Evolutionary conservation across 2,797 vertebrate genomes (phyloP).

Genomic region (Sebastes steindachneri): DNA sequence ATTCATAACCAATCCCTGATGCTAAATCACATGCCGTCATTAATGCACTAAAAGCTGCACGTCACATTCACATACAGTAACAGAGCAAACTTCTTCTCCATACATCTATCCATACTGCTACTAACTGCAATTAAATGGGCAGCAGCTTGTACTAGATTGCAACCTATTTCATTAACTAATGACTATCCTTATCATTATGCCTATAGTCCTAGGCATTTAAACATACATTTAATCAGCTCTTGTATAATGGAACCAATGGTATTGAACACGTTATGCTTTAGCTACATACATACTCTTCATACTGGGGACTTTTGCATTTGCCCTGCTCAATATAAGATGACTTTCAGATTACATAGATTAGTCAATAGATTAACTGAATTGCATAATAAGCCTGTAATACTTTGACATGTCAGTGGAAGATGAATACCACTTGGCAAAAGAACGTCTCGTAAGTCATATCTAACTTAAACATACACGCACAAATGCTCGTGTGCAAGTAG

Average conservation of each 20-base stretch:
- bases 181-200: conserved; percentile 28
- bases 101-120: background rate
- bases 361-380: background rate
- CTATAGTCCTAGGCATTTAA: conserved; percentile 12
- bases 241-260: background rate
- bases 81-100: background rate
- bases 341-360: conserved; percentile 1
- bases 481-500: background rate
- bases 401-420: background rate
- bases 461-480: conserved; percentile 5
- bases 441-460: background rate
- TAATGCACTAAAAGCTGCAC: background rate
- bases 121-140: conserved; percentile 20
- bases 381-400: background rate
- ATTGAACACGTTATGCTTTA: background rate
- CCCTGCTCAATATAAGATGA: background rate
- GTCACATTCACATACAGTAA: background rate
- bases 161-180: conserved; percentile 54
- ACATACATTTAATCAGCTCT: conserved; percentile 45
- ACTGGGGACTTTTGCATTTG: background rate
- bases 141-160: conserved; percentile 21
- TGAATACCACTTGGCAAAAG: background rate
- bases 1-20: background rate
- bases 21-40: background rate
- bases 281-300: background rate